Evolutionary conservation across 1,140 invertebrate genomes (phyloP).

Genomic region (Wiebesia pumilae): DNA sequence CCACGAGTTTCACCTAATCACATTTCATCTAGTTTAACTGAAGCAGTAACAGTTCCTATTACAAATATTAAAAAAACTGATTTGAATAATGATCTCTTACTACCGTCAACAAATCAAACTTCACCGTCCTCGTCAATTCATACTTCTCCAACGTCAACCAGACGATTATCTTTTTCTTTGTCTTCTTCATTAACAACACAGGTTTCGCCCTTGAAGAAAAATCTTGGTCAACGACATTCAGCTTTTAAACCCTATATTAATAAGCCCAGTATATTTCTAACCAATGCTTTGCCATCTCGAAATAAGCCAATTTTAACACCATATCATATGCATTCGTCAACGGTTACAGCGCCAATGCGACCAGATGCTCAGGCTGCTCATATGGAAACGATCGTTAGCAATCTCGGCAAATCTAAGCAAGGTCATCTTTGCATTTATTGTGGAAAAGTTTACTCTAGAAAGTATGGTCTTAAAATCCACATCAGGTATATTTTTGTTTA

Average conservation of each 20-base stretch:
- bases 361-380: conserved; percentile 76
- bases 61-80: neutral
- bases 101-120: neutral
- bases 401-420: conserved; percentile 83
- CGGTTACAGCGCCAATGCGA: neutral
- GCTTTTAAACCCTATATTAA: conserved; percentile 73
- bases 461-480: conserved; percentile 95
- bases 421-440: conserved; percentile 91
- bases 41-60: neutral
- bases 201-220: conserved; percentile 25
- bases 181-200: neutral
- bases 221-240: conserved; percentile 59
- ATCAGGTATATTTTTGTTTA: conserved; percentile 76
- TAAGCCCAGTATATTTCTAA: neutral
- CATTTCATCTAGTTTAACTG: neutral
- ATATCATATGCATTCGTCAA: neutral
- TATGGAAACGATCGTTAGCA: conserved; percentile 86
- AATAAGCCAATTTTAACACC: neutral
- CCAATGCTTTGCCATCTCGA: neutral
- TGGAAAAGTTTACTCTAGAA: conserved; percentile 91
- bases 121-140: conserved; percentile 51
- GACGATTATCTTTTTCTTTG: neutral
- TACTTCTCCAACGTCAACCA: conserved; percentile 2
- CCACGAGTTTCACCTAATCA: conserved; percentile 17
- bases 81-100: neutral